Percentiles rank a stretch among this genome's conserved stretches.
phyloP scores from a whole-genome alignment of 2,888 invertebrate species.

The Caenorhabditis plicata region DNA sequence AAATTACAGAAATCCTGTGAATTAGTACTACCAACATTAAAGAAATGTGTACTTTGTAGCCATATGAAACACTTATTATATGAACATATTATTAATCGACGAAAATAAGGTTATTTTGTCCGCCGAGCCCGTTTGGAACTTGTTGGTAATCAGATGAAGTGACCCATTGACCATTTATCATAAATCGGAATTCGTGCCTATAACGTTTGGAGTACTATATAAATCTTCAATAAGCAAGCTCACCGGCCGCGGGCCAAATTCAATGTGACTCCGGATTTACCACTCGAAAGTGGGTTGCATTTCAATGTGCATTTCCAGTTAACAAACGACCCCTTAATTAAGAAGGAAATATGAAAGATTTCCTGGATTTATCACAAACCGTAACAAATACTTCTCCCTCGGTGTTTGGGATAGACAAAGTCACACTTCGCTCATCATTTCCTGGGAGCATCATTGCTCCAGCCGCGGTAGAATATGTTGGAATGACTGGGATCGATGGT shows the following conservation, averaged over 20 bases:
- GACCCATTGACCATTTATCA: constrained; percentile 52
- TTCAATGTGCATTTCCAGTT: constrained; percentile 58
- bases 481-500: constrained; percentile 20
- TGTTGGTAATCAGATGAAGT: constrained; percentile 42
- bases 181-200: constrained; percentile 58
- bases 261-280: constrained; percentile 47
- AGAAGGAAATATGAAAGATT: background rate
- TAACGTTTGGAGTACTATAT: background rate
- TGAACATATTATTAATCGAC: constrained; percentile 41
- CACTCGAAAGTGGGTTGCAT: constrained; percentile 40
- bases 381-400: constrained; percentile 49
- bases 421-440: constrained; percentile 36
- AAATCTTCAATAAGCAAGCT: background rate
- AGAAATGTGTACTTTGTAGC: too few relatives aligned
- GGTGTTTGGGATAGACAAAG: constrained; percentile 42
- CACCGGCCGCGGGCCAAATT: constrained; percentile 51
- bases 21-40: too few relatives aligned
- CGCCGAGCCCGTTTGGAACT: constrained; percentile 44
- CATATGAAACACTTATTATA: too few relatives aligned
- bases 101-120: constrained; percentile 43
- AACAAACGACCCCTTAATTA: constrained; percentile 51
- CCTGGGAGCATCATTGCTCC: constrained; percentile 11
- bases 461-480: constrained; percentile 16
- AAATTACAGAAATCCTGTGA: too few relatives aligned
- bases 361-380: constrained; percentile 18